A percentile compares a stretch with the other conserved stretches of the same genome.
phyloP scores from a whole-genome alignment of 2,888 invertebrate genomes.

The Lasioglossum zephyrum region DNA sequence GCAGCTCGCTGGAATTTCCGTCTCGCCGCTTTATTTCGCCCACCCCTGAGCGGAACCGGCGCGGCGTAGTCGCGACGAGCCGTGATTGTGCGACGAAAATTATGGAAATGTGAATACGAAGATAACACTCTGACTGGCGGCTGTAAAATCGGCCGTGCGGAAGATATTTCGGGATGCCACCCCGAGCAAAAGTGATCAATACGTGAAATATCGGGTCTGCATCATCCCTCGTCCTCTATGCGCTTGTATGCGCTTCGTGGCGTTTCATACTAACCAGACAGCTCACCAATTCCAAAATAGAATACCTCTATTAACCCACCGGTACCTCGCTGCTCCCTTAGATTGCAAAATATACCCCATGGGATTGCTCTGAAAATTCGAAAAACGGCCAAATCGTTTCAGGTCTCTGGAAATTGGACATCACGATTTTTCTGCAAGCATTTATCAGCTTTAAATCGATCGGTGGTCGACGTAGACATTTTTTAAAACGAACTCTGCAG shows the following conservation, averaged over 20 bases:
- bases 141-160: not conserved
- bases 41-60: not conserved
- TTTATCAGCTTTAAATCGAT: not conserved
- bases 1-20: conserved; percentile 21
- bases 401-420: not conserved
- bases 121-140: conserved; percentile 5
- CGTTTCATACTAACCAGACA: not conserved
- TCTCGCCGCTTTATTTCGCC: conserved; percentile 23
- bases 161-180: not conserved
- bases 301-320: not conserved
- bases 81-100: conserved; percentile 13
- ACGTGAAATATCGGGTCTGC: conserved; percentile 1
- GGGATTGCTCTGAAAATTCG: not conserved
- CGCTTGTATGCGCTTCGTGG: not conserved
- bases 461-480: too few species aligned
- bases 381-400: not conserved
- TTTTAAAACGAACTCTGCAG: too few species aligned
- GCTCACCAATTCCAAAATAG: conserved; percentile 3
- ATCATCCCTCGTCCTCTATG: not conserved
- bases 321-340: not conserved
- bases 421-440: not conserved
- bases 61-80: not conserved
- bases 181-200: conserved; percentile 1
- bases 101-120: conserved; percentile 10
- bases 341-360: not conserved